Evolutionary conservation across 1,140 invertebrate species (phyloP), one percentile per base, ranked within the genome.

Genomic region (Ceratina calcarata): DNA sequence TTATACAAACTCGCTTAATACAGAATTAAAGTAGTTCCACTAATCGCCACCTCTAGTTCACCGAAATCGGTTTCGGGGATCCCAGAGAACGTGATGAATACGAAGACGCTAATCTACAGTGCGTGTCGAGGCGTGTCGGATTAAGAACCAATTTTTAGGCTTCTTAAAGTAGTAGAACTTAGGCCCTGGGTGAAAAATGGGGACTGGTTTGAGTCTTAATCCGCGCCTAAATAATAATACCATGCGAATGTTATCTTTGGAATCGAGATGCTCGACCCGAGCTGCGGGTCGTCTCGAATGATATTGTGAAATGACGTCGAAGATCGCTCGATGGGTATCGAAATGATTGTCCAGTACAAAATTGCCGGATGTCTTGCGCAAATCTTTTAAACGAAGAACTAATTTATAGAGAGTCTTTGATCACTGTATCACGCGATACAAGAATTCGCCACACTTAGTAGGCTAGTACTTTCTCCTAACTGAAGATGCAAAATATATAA

Each of bases 271-370:
- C 37, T 45, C 7, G 37, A 45, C 10, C 37, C 37, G 37, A 45
- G 7, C 37, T 45, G 37, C 2, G 72, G 16, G 15, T 61, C 20
- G 1, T 20, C 20, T 61, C n/a, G 20, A n/a, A 61, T 32, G 49
- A 18, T 77, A 12, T 24, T 27, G 49, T 10, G 32, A 32, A 12
- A 58, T 37, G 10, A 18, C 7, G 27, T 62, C 18, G 45, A 73
- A 51, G 51, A 62, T 55, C 69, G 67, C 7, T 62, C 53, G n/a
- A 57, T 57, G 55, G 8, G 13, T 57, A n/a, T 13, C 18, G n/a
- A 85, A 80, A 82, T 73, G 68, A 77, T 85, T 82, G 69, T 85
- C 77, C 62, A 22, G 12, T 76, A 80, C 32, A 65, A 62, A 58
- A 70, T 32, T 79, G 58, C 60, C 61, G 37, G 60, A 80, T 70